These are phyloP conservation scores for Eupithecia exiguata DNA, from an alignment of 2,888 invertebrate genomes.

Conservation along the genomic window DNA sequence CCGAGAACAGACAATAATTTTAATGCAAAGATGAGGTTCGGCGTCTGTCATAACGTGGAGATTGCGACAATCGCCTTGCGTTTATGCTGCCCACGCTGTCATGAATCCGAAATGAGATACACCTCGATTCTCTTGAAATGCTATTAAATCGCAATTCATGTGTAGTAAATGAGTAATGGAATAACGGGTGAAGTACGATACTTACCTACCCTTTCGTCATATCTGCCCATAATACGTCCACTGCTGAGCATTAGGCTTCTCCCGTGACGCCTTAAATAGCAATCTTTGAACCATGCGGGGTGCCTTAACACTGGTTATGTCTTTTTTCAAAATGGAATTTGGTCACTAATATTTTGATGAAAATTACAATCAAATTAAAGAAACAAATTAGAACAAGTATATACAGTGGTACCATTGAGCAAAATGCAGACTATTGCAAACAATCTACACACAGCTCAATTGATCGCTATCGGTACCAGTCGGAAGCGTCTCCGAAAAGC, in stretches of 20 bases:
- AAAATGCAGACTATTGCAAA: no score
- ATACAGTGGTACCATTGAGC: no score
- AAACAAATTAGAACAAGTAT: no score
- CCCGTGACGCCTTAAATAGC: not conserved
- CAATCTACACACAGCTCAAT: no score
- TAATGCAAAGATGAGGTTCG: constrained; percentile 60
- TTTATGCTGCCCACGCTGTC: constrained; percentile 50
- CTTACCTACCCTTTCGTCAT: not conserved
- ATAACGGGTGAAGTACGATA: constrained; percentile 5
- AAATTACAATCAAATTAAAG: no score
- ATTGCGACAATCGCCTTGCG: constrained; percentile 55
- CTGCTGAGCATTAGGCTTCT: not conserved
- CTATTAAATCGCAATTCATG: constrained; percentile 15
- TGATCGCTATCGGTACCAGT: no score
- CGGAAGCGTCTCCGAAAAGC: no score
- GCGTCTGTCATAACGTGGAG: constrained; percentile 53
- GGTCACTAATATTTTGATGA: no score
- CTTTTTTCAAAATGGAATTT: no score
- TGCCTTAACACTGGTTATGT: no score
- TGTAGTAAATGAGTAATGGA: constrained; percentile 13
- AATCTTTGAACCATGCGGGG: not conserved
- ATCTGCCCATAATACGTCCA: not conserved
- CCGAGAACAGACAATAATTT: constrained; percentile 57
- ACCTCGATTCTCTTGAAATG: constrained; percentile 31
- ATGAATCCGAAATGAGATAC: constrained; percentile 49